These are phyloP conservation scores for Sebastes reedi DNA, from an alignment of 2,797 vertebrate genomes.

Conservation along the genomic window DNA sequence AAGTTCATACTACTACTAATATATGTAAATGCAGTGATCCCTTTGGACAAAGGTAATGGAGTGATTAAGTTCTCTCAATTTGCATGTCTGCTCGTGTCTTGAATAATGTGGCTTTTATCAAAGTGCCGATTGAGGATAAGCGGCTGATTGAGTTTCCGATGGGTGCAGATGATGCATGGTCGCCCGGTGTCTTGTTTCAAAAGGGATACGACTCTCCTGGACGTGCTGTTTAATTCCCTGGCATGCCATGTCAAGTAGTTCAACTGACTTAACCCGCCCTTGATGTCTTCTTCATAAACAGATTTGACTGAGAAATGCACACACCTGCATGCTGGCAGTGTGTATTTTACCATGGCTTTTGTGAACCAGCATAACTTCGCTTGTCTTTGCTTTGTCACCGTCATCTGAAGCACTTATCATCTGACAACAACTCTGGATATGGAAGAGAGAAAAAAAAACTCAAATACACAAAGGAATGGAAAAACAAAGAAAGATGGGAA, in stretches of 20 bases:
- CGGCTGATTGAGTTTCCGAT: conserved; percentile 36
- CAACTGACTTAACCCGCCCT: neutral
- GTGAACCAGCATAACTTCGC: conserved; percentile 15
- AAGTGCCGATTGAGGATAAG: conserved; percentile 34
- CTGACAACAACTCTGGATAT: conserved; percentile 4
- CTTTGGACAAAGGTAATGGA: conserved; percentile 33
- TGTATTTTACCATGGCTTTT: conserved; percentile 6
- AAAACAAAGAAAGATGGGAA: neutral
- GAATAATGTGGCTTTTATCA: conserved; percentile 49
- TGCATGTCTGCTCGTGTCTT: conserved; percentile 24
- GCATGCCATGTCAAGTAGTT: conserved; percentile 21
- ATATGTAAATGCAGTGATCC: conserved; percentile 38
- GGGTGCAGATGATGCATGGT: conserved; percentile 38
- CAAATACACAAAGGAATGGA: neutral
- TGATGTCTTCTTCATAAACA: conserved; percentile 30
- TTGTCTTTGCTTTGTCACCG: conserved; percentile 2
- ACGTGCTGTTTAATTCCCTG: neutral
- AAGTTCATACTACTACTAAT: neutral
- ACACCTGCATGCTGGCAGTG: conserved; percentile 11
- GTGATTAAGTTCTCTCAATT: conserved; percentile 28
- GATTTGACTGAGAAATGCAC: conserved; percentile 1
- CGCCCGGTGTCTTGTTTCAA: conserved; percentile 25
- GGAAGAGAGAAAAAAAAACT: neutral
- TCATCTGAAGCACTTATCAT: conserved; percentile 25
- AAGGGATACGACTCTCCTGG: conserved; percentile 10